These are phyloP conservation scores for Zoanthus sansibaricus DNA, from an alignment of 92 coral and sea anemone species.

Conservation along the genomic window DNA sequence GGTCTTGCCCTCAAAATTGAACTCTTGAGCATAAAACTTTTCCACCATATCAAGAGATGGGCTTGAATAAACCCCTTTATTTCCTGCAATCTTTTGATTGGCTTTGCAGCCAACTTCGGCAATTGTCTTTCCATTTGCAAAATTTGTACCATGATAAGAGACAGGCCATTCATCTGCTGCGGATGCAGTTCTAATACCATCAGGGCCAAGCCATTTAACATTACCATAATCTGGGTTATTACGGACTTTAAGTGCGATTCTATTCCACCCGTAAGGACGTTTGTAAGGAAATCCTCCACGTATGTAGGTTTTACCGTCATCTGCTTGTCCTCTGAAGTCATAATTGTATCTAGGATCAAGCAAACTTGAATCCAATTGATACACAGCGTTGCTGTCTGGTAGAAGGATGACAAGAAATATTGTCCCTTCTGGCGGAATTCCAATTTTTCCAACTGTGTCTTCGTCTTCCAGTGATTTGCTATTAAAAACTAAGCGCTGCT, in stretches of 20 bases:
- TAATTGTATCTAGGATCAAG: slow-evolving; percentile 58
- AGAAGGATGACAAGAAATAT: slow-evolving; percentile 43
- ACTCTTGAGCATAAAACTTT: slow-evolving; percentile 55
- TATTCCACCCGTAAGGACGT: slow-evolving; percentile 84
- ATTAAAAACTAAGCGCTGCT: slow-evolving; percentile 43
- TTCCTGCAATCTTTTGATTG: slow-evolving; percentile 40
- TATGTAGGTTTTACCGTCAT: slow-evolving; percentile 65
- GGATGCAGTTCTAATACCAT: slow-evolving; percentile 68
- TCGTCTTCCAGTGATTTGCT: slow-evolving; percentile 43
- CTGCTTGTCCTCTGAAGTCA: slow-evolving; percentile 57
- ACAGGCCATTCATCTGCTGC: slow-evolving; percentile 79
- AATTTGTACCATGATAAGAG: slow-evolving; percentile 73
- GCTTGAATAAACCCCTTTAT: slow-evolving; percentile 71
- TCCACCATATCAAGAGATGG: slow-evolving; percentile 69
- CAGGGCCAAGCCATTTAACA: slow-evolving; percentile 70
- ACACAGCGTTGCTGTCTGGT: slow-evolving; percentile 8
- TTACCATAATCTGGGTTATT: slow-evolving; percentile 40
- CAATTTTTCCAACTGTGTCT: slow-evolving; percentile 33
- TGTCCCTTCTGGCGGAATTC: slow-evolving; percentile 37
- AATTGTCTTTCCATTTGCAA: slow-evolving; percentile 41
- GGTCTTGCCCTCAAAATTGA: slow-evolving; percentile 52
- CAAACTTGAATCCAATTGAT: slow-evolving; percentile 47
- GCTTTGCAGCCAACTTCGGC: slow-evolving; percentile 52
- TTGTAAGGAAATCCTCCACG: slow-evolving; percentile 67
- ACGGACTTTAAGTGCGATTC: slow-evolving; percentile 63